Evolutionary conservation across 2,797 vertebrate species (phyloP).

Genomic region (Onychomys arenicola): DNA sequence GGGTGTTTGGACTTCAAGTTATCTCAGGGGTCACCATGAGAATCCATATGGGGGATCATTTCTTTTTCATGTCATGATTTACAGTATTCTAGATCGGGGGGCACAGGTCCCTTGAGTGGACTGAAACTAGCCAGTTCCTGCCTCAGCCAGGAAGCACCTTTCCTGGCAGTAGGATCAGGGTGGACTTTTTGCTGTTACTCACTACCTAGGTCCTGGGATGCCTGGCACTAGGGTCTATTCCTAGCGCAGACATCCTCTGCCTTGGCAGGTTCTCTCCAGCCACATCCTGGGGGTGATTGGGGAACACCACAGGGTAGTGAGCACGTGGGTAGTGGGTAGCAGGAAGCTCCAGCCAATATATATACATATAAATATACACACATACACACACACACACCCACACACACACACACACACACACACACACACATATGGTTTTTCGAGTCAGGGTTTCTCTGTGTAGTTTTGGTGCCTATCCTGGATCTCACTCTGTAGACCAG

Average conservation of each 20-base stretch:
- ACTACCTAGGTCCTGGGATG: background rate
- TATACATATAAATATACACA: too few relatives aligned
- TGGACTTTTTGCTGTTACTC: background rate
- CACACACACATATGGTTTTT: too few relatives aligned
- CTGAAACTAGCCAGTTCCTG: background rate
- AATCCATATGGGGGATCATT: background rate
- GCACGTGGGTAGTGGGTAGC: background rate
- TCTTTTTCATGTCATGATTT: background rate
- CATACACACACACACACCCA: too few relatives aligned
- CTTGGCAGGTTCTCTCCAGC: background rate
- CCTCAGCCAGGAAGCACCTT: background rate
- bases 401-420: too few relatives aligned
- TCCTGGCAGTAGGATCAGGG: accelerated
- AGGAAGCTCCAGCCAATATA: background rate
- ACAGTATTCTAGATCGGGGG: background rate
- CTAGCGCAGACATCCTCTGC: background rate
- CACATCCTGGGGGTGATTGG: background rate
- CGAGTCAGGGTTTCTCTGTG: too few relatives aligned
- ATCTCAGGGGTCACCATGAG: background rate
- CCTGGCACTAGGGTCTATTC: accelerated
- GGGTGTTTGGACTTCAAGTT: background rate
- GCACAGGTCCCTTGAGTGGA: background rate
- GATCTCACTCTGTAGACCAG: too few relatives aligned
- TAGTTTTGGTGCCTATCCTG: too few relatives aligned
- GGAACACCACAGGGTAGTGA: background rate